A percentile compares a stretch with the other conserved stretches of the same genome.
Evolutionary conservation across 2,888 invertebrate species (phyloP).

Genomic region (Amorpha juglandis): DNA sequence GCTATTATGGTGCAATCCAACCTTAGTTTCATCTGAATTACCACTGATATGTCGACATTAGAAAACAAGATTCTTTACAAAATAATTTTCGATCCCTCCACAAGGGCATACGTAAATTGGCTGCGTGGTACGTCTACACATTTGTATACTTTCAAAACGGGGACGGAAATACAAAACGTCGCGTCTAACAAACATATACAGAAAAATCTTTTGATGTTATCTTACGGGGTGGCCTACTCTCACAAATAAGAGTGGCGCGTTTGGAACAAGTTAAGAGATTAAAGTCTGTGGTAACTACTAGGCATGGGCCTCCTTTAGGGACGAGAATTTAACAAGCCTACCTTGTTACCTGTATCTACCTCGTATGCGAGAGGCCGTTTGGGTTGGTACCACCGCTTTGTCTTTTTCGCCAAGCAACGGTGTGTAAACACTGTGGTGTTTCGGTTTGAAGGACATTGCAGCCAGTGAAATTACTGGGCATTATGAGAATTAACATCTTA

Average conservation of each 20-base stretch:
- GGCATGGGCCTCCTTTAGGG: too few relatives aligned
- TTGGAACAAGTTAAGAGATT: not conserved
- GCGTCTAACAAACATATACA: slow-evolving; percentile 18
- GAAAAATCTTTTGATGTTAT: slow-evolving; percentile 30
- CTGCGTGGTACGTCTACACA: not conserved
- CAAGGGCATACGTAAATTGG: not conserved
- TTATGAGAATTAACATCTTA: too few relatives aligned
- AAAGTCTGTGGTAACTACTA: not conserved
- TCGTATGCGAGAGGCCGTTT: too few relatives aligned
- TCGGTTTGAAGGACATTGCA: too few relatives aligned
- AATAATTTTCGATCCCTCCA: not conserved
- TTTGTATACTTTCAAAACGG: slow-evolving; percentile 20
- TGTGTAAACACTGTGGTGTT: too few relatives aligned
- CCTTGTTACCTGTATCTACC: too few relatives aligned
- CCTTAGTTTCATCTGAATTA: not conserved
- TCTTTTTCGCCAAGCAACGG: too few relatives aligned
- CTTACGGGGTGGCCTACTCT: slow-evolving; percentile 27
- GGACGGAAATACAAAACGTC: slow-evolving; percentile 18
- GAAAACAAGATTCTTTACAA: not conserved
- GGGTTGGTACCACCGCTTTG: too few relatives aligned
- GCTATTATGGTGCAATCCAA: too few relatives aligned
- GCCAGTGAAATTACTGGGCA: too few relatives aligned
- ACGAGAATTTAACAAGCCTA: too few relatives aligned
- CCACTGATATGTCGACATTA: too few relatives aligned
- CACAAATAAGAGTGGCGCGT: slow-evolving; percentile 26